Evolutionary conservation across 2,797 vertebrate species (phyloP).

Genomic region (Ctenosaura bakeri): DNA sequence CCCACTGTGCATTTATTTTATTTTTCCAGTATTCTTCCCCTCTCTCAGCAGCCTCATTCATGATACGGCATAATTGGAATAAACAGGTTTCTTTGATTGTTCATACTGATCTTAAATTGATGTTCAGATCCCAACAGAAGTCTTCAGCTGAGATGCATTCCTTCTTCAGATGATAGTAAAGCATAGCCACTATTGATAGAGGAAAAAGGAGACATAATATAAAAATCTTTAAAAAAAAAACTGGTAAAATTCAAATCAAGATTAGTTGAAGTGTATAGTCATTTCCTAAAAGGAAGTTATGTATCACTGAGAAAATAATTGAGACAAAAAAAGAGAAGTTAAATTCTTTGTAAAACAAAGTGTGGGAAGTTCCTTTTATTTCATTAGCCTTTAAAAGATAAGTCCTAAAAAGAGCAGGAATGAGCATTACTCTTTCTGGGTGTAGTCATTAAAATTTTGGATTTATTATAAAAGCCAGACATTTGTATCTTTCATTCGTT

Average conservation of each 20-base stretch:
- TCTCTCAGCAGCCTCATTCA: conserved; percentile 20
- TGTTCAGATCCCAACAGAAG: conserved; percentile 17
- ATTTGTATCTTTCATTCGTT: not conserved
- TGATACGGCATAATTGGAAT: conserved; percentile 23
- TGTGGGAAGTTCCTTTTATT: not conserved
- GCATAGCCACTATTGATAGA: conserved; percentile 77
- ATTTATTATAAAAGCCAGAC: not conserved
- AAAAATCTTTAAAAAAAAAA: not conserved
- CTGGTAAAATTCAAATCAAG: not conserved
- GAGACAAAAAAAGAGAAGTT: not conserved
- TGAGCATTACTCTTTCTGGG: not conserved
- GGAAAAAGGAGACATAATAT: conserved; percentile 23
- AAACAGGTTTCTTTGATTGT: not conserved
- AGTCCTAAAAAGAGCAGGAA: not conserved
- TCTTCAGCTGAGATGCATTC: conserved; percentile 16
- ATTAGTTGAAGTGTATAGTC: not conserved
- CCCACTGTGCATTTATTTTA: not conserved
- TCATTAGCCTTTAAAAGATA: not conserved
- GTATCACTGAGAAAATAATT: not conserved
- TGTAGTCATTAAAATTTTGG: not conserved
- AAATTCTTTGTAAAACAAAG: not conserved
- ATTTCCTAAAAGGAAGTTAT: not conserved
- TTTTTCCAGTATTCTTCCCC: conserved; percentile 1
- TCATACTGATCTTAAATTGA: conserved; percentile 42
- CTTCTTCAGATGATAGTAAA: conserved; percentile 79